These are phyloP conservation scores for Eumacrocentrus americanus DNA, from an alignment of 2,888 invertebrate genomes.

Conservation along the genomic window DNA sequence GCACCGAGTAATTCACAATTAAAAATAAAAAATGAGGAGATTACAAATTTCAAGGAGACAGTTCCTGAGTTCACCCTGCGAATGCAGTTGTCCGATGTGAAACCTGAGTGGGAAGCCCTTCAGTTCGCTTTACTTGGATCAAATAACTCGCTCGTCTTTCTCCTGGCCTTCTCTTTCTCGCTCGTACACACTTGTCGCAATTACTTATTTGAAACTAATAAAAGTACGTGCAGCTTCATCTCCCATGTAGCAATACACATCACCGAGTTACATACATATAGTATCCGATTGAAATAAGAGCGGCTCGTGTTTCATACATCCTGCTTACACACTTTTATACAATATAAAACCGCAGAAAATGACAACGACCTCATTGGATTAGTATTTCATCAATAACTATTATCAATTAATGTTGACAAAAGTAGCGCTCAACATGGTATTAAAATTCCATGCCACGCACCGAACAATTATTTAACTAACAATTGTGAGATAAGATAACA, in stretches of 20 bases:
- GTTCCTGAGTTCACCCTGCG: too few relatives aligned
- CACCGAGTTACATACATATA: background rate
- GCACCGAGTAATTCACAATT: constrained; percentile 41
- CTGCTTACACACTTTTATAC: background rate
- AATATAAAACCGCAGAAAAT: background rate
- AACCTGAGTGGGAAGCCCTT: constrained; percentile 31
- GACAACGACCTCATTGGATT: background rate
- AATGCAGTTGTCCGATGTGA: too few relatives aligned
- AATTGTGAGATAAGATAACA: too few relatives aligned
- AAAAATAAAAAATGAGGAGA: background rate
- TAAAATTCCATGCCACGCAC: background rate
- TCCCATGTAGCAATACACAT: background rate
- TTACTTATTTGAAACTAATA: background rate
- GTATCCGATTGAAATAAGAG: background rate
- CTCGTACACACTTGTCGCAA: background rate
- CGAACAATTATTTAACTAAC: too few relatives aligned
- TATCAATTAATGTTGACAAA: background rate
- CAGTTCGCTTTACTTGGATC: background rate
- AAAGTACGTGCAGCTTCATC: background rate
- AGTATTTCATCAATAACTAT: background rate
- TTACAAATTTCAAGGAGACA: too few relatives aligned
- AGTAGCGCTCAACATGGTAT: too few relatives aligned
- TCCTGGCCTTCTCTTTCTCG: background rate
- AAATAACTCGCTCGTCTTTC: background rate
- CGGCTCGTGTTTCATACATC: background rate